phyloP scores from a whole-genome alignment of 30 jellyfish, hydroid and myxozoan genomes.

The Cassiopea andromeda region DNA sequence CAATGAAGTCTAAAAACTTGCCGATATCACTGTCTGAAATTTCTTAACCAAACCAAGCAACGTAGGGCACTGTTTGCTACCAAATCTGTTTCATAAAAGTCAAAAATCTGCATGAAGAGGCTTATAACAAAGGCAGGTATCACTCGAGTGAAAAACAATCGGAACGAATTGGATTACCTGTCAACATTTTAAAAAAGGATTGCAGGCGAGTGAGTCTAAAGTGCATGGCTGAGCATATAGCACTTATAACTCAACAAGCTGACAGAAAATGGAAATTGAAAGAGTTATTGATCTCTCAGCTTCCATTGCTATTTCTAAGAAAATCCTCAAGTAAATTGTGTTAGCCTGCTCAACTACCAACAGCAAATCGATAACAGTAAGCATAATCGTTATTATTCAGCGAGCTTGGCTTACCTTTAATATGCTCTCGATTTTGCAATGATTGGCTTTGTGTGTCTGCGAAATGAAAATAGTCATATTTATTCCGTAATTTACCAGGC shows the following conservation, averaged over 20 bases:
- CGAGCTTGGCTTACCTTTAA: conserved; percentile 48
- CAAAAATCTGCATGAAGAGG: background rate
- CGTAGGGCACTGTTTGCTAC: background rate
- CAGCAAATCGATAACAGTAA: too few relatives aligned
- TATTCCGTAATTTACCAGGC: background rate
- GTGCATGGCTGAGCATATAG: background rate
- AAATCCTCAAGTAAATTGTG: too few relatives aligned
- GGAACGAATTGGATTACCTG: background rate
- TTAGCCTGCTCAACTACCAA: too few relatives aligned
- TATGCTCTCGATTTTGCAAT: conserved; percentile 80
- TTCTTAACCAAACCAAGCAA: background rate
- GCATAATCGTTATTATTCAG: background rate
- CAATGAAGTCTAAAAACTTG: conserved; percentile 3
- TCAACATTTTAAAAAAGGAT: background rate
- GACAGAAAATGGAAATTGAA: too few relatives aligned
- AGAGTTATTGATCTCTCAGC: too few relatives aligned
- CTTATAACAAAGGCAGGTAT: background rate
- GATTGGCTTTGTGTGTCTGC: conserved; percentile 65
- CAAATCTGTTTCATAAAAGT: background rate
- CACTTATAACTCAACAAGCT: background rate
- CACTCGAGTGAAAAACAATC: background rate
- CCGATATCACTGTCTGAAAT: background rate
- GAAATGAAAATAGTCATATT: conserved; percentile 60
- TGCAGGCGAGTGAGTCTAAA: background rate
- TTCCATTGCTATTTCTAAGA: too few relatives aligned